Percentiles rank a stretch among this genome's conserved stretches.
Evolutionary conservation across 2,888 invertebrate genomes (phyloP).

Genomic region (Idaea biselata): DNA sequence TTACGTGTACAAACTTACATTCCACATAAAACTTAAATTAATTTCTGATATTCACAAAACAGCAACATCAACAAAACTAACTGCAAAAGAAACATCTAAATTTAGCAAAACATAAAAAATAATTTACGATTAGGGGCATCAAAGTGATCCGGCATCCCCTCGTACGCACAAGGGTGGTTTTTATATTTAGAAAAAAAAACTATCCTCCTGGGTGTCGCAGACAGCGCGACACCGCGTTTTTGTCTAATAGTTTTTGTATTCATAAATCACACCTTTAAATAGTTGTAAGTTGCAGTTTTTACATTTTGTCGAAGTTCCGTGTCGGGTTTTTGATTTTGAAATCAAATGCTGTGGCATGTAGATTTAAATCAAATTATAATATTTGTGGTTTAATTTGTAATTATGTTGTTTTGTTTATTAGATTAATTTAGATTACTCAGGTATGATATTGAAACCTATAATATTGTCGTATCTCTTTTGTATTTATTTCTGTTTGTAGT

Average conservation of each 20-base stretch:
- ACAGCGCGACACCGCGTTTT: constrained; percentile 69
- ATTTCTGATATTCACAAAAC: neutral
- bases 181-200: constrained; percentile 49
- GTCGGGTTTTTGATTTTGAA: constrained; percentile 2
- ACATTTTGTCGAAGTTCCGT: constrained; percentile 16
- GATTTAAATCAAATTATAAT: no score
- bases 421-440: no score
- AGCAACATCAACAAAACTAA: neutral
- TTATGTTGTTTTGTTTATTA: no score
- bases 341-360: neutral
- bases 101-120: constrained; percentile 29
- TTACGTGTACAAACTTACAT: no score
- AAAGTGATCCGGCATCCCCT: constrained; percentile 57
- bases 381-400: neutral
- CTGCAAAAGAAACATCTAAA: constrained; percentile 9
- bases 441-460: no score
- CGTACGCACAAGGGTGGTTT: constrained; percentile 55
- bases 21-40: no score
- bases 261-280: constrained; percentile 45
- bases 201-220: constrained; percentile 50
- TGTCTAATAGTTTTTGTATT: constrained; percentile 48
- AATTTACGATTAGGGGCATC: constrained; percentile 52
- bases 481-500: no score
- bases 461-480: no score
- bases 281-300: constrained; percentile 21